Conservation (phyloP, 1,140 invertebrate genomes). For the Bombus polaris region DNA sequence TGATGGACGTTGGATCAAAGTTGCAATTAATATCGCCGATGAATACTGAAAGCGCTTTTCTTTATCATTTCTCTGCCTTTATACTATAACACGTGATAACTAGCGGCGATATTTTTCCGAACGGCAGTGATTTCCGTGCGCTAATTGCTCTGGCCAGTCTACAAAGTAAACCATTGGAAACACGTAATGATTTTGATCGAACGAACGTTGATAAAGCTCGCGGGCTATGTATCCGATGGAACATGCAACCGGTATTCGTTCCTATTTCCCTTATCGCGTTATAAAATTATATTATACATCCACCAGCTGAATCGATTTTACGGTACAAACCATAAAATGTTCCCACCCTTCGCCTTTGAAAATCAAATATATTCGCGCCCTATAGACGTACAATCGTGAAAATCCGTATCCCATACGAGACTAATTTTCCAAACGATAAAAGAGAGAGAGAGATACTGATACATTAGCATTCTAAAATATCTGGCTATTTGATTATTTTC, state of each 20-base stretch:
- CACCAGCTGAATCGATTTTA: not conserved
- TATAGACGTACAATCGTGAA: too few relatives aligned
- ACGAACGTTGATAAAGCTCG: constrained; percentile 5
- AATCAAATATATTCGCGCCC: not conserved
- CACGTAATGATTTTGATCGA: not conserved
- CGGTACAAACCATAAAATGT: not conserved
- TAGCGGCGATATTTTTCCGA: not conserved
- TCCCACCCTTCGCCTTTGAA: not conserved
- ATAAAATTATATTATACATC: constrained; percentile 9
- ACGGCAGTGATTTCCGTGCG: not conserved
- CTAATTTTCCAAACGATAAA: not conserved
- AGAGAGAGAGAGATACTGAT: too few relatives aligned
- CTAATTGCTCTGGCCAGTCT: not conserved
- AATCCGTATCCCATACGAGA: too few relatives aligned
- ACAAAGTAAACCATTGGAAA: too few relatives aligned
- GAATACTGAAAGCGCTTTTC: not conserved
- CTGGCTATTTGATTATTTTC: not conserved
- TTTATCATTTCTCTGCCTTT: not conserved
- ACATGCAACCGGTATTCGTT: too few relatives aligned
- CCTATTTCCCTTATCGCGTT: not conserved
- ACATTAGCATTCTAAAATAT: not conserved
- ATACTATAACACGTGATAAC: too few relatives aligned
- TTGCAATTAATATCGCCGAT: too few relatives aligned
- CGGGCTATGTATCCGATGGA: not conserved
- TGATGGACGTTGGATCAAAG: too few relatives aligned